These are phyloP conservation scores for Drosophila fulvimacula DNA, from an alignment of 2,888 invertebrate genomes.

Conservation along the genomic window DNA sequence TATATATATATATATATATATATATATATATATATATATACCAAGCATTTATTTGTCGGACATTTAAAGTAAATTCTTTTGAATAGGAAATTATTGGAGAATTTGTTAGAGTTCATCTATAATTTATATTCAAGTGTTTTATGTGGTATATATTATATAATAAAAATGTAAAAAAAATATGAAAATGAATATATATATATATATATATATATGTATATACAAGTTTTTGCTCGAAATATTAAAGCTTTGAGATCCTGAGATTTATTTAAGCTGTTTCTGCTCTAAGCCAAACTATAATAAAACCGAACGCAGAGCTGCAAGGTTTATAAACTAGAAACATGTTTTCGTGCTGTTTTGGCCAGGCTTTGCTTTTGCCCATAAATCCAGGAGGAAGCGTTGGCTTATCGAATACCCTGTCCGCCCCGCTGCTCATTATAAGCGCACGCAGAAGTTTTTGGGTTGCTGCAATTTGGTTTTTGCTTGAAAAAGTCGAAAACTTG, in stretches of 20 bases:
- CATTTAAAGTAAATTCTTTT: constrained; percentile 13
- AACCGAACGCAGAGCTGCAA: constrained; percentile 25
- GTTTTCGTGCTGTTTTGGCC: constrained; percentile 29
- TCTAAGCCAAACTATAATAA: constrained; percentile 17
- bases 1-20: background rate
- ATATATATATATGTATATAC: too few relatives aligned
- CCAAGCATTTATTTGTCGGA: background rate
- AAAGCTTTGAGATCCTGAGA: background rate
- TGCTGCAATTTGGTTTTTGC: constrained; percentile 48
- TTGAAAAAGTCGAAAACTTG: constrained; percentile 35
- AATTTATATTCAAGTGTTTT: background rate
- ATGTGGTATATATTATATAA: background rate
- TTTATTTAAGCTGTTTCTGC: constrained; percentile 12
- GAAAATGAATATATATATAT: too few relatives aligned
- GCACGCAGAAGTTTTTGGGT: constrained; percentile 29
- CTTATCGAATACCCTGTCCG: constrained; percentile 29
- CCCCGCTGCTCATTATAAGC: constrained; percentile 34
- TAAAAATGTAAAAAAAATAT: background rate
- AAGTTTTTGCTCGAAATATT: too few relatives aligned
- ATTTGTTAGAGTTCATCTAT: background rate
- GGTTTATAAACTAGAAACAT: constrained; percentile 32
- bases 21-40: background rate
- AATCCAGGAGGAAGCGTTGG: constrained; percentile 38
- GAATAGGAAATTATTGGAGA: background rate
- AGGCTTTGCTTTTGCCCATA: constrained; percentile 19